A percentile compares a stretch with the other conserved stretches of the same genome.
phyloP scores from a whole-genome alignment of 2,113 vertebrate genomes.

The Actenoides lindsayi region DNA sequence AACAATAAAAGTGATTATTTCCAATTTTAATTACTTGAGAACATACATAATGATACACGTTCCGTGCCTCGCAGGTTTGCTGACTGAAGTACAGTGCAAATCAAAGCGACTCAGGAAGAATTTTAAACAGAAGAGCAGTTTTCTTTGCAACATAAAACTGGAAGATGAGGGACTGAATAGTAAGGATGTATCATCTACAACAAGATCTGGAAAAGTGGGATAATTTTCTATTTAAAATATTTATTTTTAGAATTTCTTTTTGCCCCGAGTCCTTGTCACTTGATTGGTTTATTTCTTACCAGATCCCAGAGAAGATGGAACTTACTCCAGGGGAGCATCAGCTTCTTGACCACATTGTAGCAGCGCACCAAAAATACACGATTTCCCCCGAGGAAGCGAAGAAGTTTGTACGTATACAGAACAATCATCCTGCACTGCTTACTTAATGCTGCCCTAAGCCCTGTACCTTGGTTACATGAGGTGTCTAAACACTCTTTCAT shows the following conservation, averaged over 20 bases:
- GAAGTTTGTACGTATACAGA: slow-evolving; percentile 79
- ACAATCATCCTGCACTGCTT: not conserved
- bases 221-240: slow-evolving; percentile 8
- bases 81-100: slow-evolving; percentile 95
- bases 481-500: not conserved
- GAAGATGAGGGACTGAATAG: slow-evolving; percentile 83
- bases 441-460: not conserved
- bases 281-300: not conserved
- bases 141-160: slow-evolving; percentile 69
- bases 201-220: slow-evolving; percentile 77
- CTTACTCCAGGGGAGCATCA: slow-evolving; percentile 83
- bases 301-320: slow-evolving; percentile 72
- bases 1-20: not conserved
- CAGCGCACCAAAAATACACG: slow-evolving; percentile 85
- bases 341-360: slow-evolving; percentile 86
- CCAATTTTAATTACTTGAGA: not conserved
- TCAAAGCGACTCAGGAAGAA: slow-evolving; percentile 93
- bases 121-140: slow-evolving; percentile 78
- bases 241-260: not conserved
- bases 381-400: slow-evolving; percentile 77
- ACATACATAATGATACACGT: not conserved
- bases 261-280: not conserved
- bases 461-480: not conserved
- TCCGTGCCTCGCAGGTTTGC: slow-evolving; percentile 77
- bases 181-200: slow-evolving; percentile 86